These are phyloP conservation scores for Cirrhinus molitorella DNA, from an alignment of 2,797 vertebrate genomes.

Conservation along the genomic window DNA sequence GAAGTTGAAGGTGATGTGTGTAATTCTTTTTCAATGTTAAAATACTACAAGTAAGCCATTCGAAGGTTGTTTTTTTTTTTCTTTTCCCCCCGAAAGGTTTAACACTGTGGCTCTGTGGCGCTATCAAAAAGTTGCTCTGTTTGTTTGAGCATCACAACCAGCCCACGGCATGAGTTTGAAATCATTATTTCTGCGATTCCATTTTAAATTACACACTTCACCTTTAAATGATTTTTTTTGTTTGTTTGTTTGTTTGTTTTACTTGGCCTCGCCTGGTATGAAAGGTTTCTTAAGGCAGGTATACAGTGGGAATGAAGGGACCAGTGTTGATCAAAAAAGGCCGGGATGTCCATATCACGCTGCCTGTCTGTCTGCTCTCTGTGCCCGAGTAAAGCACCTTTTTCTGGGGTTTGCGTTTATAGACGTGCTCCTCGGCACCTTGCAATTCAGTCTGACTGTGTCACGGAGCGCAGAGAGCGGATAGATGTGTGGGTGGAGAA, in stretches of 20 bases:
- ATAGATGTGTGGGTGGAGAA: constrained; percentile 29
- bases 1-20: constrained; percentile 29
- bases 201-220: constrained; percentile 26
- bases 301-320: constrained; percentile 54
- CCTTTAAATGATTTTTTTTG: background rate
- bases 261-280: constrained; percentile 20
- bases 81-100: background rate
- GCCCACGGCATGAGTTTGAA: background rate
- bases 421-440: constrained; percentile 52
- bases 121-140: constrained; percentile 38
- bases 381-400: constrained; percentile 60
- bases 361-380: constrained; percentile 40
- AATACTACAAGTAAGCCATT: constrained; percentile 8
- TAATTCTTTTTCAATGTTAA: constrained; percentile 3
- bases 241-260: too few species aligned
- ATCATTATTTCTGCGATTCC: constrained; percentile 8
- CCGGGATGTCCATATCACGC: constrained; percentile 44
- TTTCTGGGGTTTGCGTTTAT: constrained; percentile 16
- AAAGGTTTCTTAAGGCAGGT: constrained; percentile 48
- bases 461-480: constrained; percentile 35
- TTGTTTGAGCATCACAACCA: constrained; percentile 43
- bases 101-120: constrained; percentile 12
- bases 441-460: constrained; percentile 53
- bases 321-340: constrained; percentile 53
- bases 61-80: background rate